Percentiles rank a stretch among this genome's conserved stretches.
phyloP scores from a whole-genome alignment of 2,888 invertebrate genomes.

The Notodonta dromedarius region DNA sequence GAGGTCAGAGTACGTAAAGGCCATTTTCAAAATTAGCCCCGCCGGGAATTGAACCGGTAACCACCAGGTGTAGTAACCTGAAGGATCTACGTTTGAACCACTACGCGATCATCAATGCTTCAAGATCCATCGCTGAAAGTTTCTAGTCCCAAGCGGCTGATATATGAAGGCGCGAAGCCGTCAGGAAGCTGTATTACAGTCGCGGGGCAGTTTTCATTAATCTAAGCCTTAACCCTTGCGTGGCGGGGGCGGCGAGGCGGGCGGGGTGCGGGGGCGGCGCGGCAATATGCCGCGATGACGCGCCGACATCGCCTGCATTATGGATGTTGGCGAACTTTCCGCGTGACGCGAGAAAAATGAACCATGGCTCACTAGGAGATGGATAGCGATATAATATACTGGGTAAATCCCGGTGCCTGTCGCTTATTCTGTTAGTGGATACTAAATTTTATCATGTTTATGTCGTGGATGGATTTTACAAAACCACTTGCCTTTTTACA shows the following conservation, averaged over 20 bases:
- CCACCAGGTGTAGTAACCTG: too few relatives aligned
- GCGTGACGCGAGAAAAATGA: constrained; percentile 83
- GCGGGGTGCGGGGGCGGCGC: constrained; percentile 31
- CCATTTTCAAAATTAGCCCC: too few relatives aligned
- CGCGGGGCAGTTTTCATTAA: constrained; percentile 61
- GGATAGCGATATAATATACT: constrained; percentile 74
- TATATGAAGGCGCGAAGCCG: constrained; percentile 42
- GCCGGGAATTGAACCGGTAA: too few relatives aligned
- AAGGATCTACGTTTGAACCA: too few relatives aligned
- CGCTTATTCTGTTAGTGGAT: constrained; percentile 17
- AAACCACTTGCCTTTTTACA: too few relatives aligned
- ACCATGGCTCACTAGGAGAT: constrained; percentile 65
- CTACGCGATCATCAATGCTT: not conserved
- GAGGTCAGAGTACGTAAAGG: too few relatives aligned
- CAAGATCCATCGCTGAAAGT: constrained; percentile 26
- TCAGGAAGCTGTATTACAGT: constrained; percentile 38
- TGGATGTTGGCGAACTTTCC: constrained; percentile 76
- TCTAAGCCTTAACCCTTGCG: constrained; percentile 69
- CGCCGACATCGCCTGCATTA: constrained; percentile 80
- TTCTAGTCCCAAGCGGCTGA: constrained; percentile 33
- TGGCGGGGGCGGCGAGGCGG: constrained; percentile 21
- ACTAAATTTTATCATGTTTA: constrained; percentile 9
- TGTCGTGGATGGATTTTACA: too few relatives aligned
- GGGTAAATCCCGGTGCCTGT: constrained; percentile 31
- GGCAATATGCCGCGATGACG: constrained; percentile 80